A percentile compares a stretch with the other conserved stretches of the same genome.
phyloP scores from a whole-genome alignment of 2,888 invertebrate genomes.

The Leptarthrus brevirostris region DNA sequence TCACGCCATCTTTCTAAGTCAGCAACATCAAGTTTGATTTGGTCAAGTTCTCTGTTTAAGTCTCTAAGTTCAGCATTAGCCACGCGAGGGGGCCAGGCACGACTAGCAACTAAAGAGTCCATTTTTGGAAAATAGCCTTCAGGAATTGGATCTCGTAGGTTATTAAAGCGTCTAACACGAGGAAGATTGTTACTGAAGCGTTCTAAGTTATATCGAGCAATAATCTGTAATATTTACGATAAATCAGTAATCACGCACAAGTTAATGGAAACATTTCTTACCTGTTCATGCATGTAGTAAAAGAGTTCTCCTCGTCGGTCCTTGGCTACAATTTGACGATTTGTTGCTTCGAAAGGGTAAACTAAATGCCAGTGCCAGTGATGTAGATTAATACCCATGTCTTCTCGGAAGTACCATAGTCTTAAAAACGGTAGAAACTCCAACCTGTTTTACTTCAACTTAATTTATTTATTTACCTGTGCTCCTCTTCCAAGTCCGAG shows the following conservation, averaged over 20 bases:
- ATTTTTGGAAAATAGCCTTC: slow-evolving; percentile 86
- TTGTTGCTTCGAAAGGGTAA: slow-evolving; percentile 79
- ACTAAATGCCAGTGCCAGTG: slow-evolving; percentile 74
- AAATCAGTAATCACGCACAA: background rate
- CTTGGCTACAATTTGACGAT: slow-evolving; percentile 70
- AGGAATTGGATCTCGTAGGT: slow-evolving; percentile 74
- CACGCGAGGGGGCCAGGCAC: slow-evolving; percentile 78
- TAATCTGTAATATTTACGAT: slow-evolving; percentile 51
- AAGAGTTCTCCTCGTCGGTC: slow-evolving; percentile 83
- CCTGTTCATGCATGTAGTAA: slow-evolving; percentile 81
- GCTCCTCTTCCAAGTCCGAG: slow-evolving; percentile 77
- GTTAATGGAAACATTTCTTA: slow-evolving; percentile 64
- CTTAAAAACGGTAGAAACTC: no score
- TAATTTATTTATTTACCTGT: slow-evolving; percentile 68
- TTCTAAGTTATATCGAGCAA: slow-evolving; percentile 76
- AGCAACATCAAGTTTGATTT: slow-evolving; percentile 73
- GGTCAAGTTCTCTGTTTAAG: slow-evolving; percentile 74
- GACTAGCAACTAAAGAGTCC: slow-evolving; percentile 77
- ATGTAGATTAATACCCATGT: slow-evolving; percentile 69
- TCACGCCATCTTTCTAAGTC: slow-evolving; percentile 79
- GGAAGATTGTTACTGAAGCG: slow-evolving; percentile 75
- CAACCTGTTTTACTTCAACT: no score
- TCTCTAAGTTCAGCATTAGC: slow-evolving; percentile 70
- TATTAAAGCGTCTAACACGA: slow-evolving; percentile 71
- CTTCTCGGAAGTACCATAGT: slow-evolving; percentile 77